Evolutionary conservation across 2,797 vertebrate genomes (phyloP).

Genomic region (Enteromius viviparus): DNA sequence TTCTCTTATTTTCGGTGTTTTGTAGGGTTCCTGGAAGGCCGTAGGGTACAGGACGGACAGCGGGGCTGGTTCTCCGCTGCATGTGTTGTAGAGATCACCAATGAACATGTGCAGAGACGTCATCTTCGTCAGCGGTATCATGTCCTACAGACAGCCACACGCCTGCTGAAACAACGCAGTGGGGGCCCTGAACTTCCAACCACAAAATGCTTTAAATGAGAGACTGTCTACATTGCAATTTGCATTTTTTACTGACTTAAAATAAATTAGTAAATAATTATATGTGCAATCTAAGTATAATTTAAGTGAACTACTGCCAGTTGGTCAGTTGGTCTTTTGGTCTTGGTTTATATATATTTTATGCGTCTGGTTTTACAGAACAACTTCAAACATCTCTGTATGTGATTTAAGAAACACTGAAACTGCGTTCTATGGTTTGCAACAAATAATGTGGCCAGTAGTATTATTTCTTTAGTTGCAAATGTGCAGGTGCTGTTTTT

Average conservation of each 20-base stretch:
- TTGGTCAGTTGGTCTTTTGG: not conserved
- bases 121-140: constrained; percentile 53
- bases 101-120: constrained; percentile 55
- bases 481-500: not conserved
- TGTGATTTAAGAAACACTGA: not conserved
- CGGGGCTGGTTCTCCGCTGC: constrained; percentile 53
- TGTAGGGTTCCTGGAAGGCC: constrained; percentile 55
- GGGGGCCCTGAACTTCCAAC: constrained; percentile 13
- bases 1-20: not conserved
- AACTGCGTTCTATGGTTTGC: not conserved
- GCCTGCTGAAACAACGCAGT: constrained; percentile 38
- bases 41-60: constrained; percentile 44
- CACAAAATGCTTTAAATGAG: constrained; percentile 48
- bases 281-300: not conserved
- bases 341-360: constrained; percentile 1
- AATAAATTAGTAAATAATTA: constrained; percentile 2
- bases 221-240: not conserved
- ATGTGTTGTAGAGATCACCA: constrained; percentile 53
- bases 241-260: not conserved
- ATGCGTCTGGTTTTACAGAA: constrained; percentile 6
- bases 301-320: not conserved
- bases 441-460: not conserved
- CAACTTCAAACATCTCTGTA: not conserved
- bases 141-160: constrained; percentile 52
- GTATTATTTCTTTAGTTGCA: not conserved